phyloP scores from a whole-genome alignment of 1,140 invertebrate genomes.

The Ylistrum balloti region DNA sequence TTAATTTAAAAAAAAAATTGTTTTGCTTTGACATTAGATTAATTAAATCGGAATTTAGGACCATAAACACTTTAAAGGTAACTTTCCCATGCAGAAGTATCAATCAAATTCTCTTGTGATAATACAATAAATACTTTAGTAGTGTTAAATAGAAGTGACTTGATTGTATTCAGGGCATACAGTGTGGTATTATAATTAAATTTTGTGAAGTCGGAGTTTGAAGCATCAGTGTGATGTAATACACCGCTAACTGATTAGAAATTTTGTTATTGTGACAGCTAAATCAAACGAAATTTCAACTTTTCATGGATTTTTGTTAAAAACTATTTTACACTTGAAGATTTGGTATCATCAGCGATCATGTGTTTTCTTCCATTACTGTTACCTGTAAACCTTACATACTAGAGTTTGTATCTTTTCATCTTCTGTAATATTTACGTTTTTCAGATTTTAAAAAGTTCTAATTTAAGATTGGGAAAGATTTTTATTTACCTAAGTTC shows the following conservation, averaged over 20 bases:
- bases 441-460: too few species aligned
- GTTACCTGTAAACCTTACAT: too few species aligned
- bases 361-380: too few species aligned
- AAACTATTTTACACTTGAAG: constrained; percentile 6
- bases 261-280: background rate
- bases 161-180: constrained; percentile 33
- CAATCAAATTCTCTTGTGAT: constrained; percentile 16
- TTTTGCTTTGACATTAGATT: constrained; percentile 3
- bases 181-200: background rate
- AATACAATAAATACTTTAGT: constrained; percentile 10
- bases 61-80: background rate
- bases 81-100: background rate
- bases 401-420: too few species aligned
- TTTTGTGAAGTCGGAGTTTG: background rate
- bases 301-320: background rate
- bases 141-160: background rate
- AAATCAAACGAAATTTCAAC: background rate
- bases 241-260: background rate
- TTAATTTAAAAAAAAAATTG: background rate
- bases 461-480: too few species aligned
- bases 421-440: too few species aligned
- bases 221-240: background rate
- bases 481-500: too few species aligned
- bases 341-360: too few species aligned
- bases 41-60: background rate